Percentiles rank a stretch among this genome's conserved stretches.
These are phyloP conservation scores for Cassiopea andromeda DNA, from an alignment of 30 jellyfish, hydroid and myxozoan genomes.

Conservation along the genomic window DNA sequence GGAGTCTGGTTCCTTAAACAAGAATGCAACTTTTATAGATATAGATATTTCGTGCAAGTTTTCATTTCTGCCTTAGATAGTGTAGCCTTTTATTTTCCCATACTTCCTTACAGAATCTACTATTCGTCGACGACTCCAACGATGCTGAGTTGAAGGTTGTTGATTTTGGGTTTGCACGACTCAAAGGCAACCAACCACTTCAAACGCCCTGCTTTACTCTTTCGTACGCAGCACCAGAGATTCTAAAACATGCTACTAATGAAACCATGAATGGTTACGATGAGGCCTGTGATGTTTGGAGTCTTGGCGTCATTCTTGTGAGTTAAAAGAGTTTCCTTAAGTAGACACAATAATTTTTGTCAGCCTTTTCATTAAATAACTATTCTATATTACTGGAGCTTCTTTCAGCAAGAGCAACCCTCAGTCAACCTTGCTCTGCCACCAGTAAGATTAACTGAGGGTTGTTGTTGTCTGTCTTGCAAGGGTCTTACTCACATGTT, in stretches of 20 bases:
- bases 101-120: conserved; percentile 66
- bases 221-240: conserved; percentile 98
- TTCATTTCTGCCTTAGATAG: neutral
- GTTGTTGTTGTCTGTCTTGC: too few relatives aligned
- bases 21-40: too few relatives aligned
- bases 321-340: neutral
- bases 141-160: conserved; percentile 92
- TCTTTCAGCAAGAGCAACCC: too few relatives aligned
- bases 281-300: conserved; percentile 96
- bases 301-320: conserved; percentile 97
- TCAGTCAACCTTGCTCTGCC: too few relatives aligned
- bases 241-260: conserved; percentile 92
- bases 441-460: too few relatives aligned
- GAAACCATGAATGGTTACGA: conserved; percentile 83
- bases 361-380: too few relatives aligned
- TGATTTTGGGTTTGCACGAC: conserved; percentile 96
- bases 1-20: too few relatives aligned
- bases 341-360: too few relatives aligned
- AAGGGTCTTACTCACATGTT: too few relatives aligned
- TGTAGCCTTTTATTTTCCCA: neutral
- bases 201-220: conserved; percentile 97
- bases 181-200: conserved; percentile 89
- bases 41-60: too few relatives aligned
- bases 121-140: conserved; percentile 83
- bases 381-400: too few relatives aligned